These are phyloP conservation scores for Acanthosoma haemorrhoidale DNA, from an alignment of 2,888 invertebrate species.

Conservation along the genomic window DNA sequence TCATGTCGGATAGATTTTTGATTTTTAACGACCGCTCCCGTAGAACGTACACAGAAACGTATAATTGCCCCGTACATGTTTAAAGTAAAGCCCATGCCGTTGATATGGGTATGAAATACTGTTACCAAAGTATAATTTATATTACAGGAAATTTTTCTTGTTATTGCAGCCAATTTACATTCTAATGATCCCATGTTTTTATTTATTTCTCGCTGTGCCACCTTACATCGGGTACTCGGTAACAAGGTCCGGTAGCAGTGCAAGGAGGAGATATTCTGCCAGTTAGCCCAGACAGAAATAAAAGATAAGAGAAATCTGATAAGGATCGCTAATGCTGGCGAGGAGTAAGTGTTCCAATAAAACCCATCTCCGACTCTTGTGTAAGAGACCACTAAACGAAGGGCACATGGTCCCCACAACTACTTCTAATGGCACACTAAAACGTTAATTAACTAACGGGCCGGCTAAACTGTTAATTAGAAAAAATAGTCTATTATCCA, in stretches of 20 bases:
- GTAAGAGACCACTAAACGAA: neutral
- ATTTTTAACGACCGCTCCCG: too few species aligned
- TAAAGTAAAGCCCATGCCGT: too few species aligned
- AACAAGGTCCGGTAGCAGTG: neutral
- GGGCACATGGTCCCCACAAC: neutral
- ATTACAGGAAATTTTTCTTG: too few species aligned
- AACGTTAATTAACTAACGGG: slow-evolving; percentile 5
- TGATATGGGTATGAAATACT: too few species aligned
- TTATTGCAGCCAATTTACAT: too few species aligned
- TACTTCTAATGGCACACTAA: neutral
- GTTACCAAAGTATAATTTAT: too few species aligned
- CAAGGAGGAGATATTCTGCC: neutral
- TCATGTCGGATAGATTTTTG: too few species aligned
- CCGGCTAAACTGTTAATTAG: slow-evolving; percentile 7
- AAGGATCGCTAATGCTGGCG: neutral
- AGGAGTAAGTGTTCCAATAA: neutral
- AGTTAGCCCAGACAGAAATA: slow-evolving; percentile 12
- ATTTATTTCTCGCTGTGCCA: too few species aligned
- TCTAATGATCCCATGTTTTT: too few species aligned
- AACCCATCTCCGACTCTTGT: neutral
- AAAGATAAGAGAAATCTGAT: neutral
- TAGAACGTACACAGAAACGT: too few species aligned
- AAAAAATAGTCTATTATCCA: slow-evolving; percentile 12
- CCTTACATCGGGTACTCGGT: too few species aligned
- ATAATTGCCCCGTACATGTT: too few species aligned